phyloP scores from a whole-genome alignment of 2,113 vertebrate genomes.

The Tympanuchus pallidicinctus region DNA sequence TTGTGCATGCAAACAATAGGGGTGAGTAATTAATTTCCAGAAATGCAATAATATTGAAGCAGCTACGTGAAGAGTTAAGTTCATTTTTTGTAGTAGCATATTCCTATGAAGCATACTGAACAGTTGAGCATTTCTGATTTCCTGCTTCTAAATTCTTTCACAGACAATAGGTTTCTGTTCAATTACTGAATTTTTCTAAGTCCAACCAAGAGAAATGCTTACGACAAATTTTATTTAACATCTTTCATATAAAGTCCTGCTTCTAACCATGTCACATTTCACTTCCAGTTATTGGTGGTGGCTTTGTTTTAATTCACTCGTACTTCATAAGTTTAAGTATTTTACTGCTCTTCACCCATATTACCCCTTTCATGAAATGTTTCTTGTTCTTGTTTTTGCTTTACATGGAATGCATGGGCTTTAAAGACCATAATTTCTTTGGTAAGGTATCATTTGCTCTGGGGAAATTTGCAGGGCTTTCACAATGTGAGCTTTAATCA shows the following conservation, averaged over 20 bases:
- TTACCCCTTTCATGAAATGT: conserved; percentile 77
- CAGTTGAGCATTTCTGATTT: neutral
- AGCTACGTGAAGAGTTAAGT: neutral
- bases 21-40: neutral
- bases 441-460: conserved; percentile 90
- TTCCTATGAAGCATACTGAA: neutral
- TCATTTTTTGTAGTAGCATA: neutral
- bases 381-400: conserved; percentile 85
- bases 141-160: neutral
- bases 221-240: neutral
- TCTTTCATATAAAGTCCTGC: neutral
- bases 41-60: neutral
- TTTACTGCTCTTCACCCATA: conserved; percentile 63
- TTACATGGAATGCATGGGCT: conserved; percentile 85
- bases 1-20: neutral
- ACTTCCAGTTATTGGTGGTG: conserved; percentile 30
- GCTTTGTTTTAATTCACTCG: conserved; percentile 68
- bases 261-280: conserved; percentile 50
- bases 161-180: neutral
- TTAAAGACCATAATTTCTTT: conserved; percentile 92
- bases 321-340: conserved; percentile 54
- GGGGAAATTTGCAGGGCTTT: conserved; percentile 66
- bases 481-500: conserved; percentile 16
- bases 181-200: neutral
- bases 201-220: neutral